A percentile compares a stretch with the other conserved stretches of the same genome.
Evolutionary conservation across 2,113 vertebrate species (phyloP).

Genomic region (Sorex araneus): DNA sequence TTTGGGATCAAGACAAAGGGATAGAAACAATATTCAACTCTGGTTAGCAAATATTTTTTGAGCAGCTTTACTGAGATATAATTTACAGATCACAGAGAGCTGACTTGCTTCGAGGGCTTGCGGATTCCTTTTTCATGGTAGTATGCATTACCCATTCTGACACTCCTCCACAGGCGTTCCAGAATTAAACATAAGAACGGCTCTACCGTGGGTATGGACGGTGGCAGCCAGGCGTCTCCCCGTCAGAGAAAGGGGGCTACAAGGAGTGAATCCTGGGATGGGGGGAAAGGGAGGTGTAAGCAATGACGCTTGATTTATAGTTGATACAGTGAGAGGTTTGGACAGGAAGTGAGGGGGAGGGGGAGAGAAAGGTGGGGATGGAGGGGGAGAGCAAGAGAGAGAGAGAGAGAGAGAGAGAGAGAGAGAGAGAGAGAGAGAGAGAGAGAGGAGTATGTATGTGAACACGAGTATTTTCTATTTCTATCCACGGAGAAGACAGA

Average conservation of each 20-base stretch:
- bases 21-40: neutral
- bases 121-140: slow-evolving; percentile 31
- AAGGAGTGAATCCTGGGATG: neutral
- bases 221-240: neutral
- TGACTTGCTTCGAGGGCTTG: neutral
- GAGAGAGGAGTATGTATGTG: neutral
- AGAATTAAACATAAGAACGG: slow-evolving; percentile 34
- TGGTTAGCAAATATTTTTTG: slow-evolving; percentile 28
- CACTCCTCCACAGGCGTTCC: neutral
- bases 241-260: neutral
- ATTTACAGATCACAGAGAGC: neutral
- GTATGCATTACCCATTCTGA: neutral
- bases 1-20: slow-evolving; percentile 39
- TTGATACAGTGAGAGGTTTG: neutral
- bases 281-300: neutral
- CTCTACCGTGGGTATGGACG: neutral
- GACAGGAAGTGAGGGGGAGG: too few species aligned
- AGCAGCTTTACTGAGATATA: slow-evolving; percentile 24
- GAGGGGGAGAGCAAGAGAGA: too few species aligned
- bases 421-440: neutral
- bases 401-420: neutral
- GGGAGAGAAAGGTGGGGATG: too few species aligned
- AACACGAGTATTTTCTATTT: neutral
- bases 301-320: neutral
- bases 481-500: neutral